phyloP scores from a whole-genome alignment of 2,888 invertebrate species.

The Cancer borealis region DNA sequence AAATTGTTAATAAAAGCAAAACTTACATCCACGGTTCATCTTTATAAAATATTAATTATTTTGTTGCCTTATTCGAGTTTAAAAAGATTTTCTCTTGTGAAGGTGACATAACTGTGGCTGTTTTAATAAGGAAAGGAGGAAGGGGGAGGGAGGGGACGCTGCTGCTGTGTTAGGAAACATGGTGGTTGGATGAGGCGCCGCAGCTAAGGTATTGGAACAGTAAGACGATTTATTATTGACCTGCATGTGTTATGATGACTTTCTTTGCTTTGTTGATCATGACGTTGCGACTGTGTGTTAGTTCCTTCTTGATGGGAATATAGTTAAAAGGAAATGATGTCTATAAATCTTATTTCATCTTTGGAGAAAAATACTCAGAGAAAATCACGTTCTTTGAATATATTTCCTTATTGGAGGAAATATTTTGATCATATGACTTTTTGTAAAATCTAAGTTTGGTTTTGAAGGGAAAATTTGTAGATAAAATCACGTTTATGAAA shows the following conservation, averaged over 20 bases:
- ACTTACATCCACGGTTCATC: neutral
- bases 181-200: neutral
- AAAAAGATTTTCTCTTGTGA: neutral
- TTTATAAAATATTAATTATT: constrained; percentile 41
- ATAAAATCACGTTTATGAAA: neutral
- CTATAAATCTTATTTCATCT: neutral
- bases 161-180: too few relatives aligned
- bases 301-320: neutral
- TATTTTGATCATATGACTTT: neutral
- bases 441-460: neutral
- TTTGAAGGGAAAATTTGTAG: neutral
- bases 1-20: neutral
- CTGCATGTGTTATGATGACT: neutral
- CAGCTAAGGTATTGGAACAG: neutral
- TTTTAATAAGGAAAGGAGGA: neutral
- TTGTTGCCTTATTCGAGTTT: neutral
- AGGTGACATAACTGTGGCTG: neutral
- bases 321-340: neutral
- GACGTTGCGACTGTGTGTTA: neutral
- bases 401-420: neutral
- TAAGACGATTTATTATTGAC: neutral
- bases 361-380: neutral
- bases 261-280: neutral
- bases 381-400: neutral
- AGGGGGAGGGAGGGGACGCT: neutral